Base-by-base conservation (phyloP, 1,140 invertebrate species). In the Cryptotermes secundus region DNA sequence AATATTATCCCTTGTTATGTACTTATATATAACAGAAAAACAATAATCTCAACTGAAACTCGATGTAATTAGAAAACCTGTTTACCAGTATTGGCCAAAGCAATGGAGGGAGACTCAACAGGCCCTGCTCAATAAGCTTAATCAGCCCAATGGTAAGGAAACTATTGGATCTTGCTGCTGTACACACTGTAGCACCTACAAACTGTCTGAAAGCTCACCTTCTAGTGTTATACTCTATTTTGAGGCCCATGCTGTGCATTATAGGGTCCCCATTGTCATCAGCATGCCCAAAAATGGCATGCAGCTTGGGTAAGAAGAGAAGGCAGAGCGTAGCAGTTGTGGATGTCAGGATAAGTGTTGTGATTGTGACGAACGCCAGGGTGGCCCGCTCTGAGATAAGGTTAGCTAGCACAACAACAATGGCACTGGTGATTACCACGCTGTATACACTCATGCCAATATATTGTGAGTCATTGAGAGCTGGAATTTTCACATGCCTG, bases 401-500 rank as follows among this genome's bases (percentile, higher is more conserved):
- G 87, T 96, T 96, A 12, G 96, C 96, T 83, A 97, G 90, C 0
- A 96, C 95, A 0, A 97, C 95, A 3, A 97, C 95, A 86, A 97
- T 95, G 10, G 94, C 93, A 80, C 95, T 96, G 42, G 96, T 97
- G 84, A 98, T 96, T 26, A 98, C 96, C 3, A 97, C 96, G 82
- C 96, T 97, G 88, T 98, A 98, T 1, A 98, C 96, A 86, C 96
- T 97, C 88, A 98, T 94, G 7, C 96, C 96, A 86, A 99, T 99
- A 89, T 99, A 98, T 89, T 99, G 97, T 26, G 97, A 98, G 90
- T 99, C 98, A 89, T 99, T 99, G 19, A 99, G 90, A 0, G 97
- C 97, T n/a, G 97, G 96, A 86, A 99, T 98, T 89, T 96, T 98
- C 0, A 99, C 97, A 87, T 98, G 95, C 82, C 98, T 93, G 86